Percentiles rank a stretch among this genome's conserved stretches.
These are phyloP conservation scores for Corydoras sp. DNA, from an alignment of 2,113 vertebrate species.

Conservation along the genomic window DNA sequence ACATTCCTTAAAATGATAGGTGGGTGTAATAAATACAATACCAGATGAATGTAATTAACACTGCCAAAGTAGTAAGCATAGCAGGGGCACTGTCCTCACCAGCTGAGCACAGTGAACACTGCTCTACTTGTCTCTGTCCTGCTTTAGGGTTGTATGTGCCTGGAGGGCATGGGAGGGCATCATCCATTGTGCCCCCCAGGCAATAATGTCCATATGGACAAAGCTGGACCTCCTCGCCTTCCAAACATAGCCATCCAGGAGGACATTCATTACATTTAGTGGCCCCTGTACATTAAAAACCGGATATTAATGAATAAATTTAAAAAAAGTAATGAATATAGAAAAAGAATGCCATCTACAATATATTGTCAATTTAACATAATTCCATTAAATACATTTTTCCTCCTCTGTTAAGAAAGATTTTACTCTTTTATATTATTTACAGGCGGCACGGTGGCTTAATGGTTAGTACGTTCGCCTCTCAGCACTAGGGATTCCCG, in stretches of 20 bases:
- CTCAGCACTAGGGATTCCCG: too few relatives aligned
- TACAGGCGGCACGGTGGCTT: too few relatives aligned
- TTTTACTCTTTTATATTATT: too few relatives aligned
- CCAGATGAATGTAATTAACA: constrained; percentile 43
- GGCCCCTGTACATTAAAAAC: constrained; percentile 54
- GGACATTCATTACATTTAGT: constrained; percentile 69
- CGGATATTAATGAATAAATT: too few relatives aligned
- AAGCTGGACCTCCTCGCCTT: constrained; percentile 56
- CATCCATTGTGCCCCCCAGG: constrained; percentile 58
- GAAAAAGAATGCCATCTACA: too few relatives aligned
- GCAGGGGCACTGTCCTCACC: constrained; percentile 57
- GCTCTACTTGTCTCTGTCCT: constrained; percentile 65
- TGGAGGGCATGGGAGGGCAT: constrained; percentile 69
- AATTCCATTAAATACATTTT: too few relatives aligned
- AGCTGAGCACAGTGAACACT: constrained; percentile 74
- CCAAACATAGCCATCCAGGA: constrained; percentile 71
- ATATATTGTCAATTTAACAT: too few relatives aligned
- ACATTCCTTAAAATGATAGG: constrained; percentile 66
- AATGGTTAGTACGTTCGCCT: too few relatives aligned
- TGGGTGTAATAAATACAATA: constrained; percentile 44
- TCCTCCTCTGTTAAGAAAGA: too few relatives aligned
- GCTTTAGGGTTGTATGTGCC: constrained; percentile 69
- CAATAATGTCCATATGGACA: constrained; percentile 76
- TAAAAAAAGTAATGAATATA: too few relatives aligned
- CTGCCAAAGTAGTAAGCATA: constrained; percentile 31